These are phyloP conservation scores for Hydrolagus colliei DNA, from an alignment of 2,797 vertebrate species.

Conservation along the genomic window DNA sequence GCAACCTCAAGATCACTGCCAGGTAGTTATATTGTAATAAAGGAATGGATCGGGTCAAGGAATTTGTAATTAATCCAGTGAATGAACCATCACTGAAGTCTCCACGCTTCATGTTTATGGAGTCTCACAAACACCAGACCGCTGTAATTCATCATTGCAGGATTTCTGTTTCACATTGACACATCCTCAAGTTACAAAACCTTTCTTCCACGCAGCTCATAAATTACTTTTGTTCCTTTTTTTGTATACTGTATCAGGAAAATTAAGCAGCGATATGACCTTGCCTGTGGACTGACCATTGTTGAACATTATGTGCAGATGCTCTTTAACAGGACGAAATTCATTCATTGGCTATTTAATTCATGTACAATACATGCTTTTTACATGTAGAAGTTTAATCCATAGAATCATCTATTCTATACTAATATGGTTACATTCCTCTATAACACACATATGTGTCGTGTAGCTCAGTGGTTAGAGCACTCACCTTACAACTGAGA, in stretches of 20 bases:
- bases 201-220: not conserved
- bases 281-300: not conserved
- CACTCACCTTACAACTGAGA: too few relatives aligned
- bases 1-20: constrained; percentile 18
- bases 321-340: too few relatives aligned
- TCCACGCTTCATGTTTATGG: not conserved
- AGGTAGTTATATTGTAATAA: constrained; percentile 25
- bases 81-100: not conserved
- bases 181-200: not conserved
- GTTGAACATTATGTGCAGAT: not conserved
- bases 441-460: too few relatives aligned
- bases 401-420: too few relatives aligned
- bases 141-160: not conserved
- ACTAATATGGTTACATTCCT: too few relatives aligned
- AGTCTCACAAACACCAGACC: not conserved
- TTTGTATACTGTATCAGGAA: too few relatives aligned
- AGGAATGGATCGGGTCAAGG: constrained; percentile 27
- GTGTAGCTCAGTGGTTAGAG: too few relatives aligned
- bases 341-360: too few relatives aligned
- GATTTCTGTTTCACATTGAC: not conserved
- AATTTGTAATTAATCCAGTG: not conserved
- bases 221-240: not conserved
- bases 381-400: too few relatives aligned
- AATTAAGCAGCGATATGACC: too few relatives aligned
- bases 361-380: too few relatives aligned